Conservation (phyloP, 2,888 invertebrate species). For the Meliscaeva auricollis region DNA sequence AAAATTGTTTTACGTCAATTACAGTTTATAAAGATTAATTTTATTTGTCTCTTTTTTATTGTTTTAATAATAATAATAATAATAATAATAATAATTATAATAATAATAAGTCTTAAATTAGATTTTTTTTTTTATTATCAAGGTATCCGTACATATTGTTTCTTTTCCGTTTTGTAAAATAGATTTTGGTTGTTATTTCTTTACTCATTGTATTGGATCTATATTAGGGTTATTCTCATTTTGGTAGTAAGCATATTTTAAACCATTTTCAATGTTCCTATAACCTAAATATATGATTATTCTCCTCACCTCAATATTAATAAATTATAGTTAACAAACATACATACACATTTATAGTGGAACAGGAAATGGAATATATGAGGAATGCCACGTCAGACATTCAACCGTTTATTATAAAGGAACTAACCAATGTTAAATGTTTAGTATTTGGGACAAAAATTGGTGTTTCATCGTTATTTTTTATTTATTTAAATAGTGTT, state of each 20-base stretch:
- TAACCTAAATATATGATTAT: background rate
- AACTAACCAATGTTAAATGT: background rate
- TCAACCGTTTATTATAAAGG: conserved; percentile 1
- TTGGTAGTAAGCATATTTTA: conserved; percentile 31
- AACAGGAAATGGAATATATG: background rate
- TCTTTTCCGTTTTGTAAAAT: background rate
- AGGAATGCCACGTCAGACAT: background rate
- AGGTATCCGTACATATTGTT: background rate
- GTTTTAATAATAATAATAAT: background rate
- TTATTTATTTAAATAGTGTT: background rate
- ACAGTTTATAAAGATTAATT: background rate
- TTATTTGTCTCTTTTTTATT: conserved; percentile 1
- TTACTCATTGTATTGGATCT: background rate
- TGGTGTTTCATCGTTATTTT: conserved; percentile 7
- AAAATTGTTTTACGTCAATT: conserved; percentile 5
- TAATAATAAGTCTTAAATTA: conserved; percentile 28
- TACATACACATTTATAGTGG: background rate
- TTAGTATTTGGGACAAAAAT: conserved; percentile 5
- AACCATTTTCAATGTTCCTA: background rate
- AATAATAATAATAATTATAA: background rate
- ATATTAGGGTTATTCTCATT: conserved; percentile 6
- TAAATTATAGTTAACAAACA: background rate
- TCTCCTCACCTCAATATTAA: background rate
- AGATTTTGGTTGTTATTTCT: background rate
- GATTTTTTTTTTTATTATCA: background rate